Conservation (phyloP, 1,140 invertebrate species). For the Medauroidea extradentata region DNA sequence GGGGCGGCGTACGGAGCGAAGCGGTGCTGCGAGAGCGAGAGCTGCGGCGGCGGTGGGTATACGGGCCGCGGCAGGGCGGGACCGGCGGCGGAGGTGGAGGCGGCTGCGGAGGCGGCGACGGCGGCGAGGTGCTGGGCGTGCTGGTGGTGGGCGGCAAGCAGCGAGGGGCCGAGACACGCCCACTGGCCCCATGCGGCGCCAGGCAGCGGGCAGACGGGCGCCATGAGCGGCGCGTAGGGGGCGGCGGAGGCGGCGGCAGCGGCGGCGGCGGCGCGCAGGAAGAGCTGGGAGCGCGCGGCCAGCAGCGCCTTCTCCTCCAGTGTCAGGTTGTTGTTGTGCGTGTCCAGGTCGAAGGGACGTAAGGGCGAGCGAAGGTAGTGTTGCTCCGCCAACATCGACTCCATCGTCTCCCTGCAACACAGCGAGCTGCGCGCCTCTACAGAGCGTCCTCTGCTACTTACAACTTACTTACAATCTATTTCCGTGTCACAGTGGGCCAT, state of each 20-base stretch:
- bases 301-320: slow-evolving; percentile 71
- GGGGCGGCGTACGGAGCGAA: slow-evolving; percentile 43
- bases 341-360: slow-evolving; percentile 67
- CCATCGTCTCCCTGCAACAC: slow-evolving; percentile 68
- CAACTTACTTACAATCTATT: too few relatives aligned
- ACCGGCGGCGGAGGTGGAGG: slow-evolving; percentile 30
- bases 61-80: slow-evolving; percentile 46
- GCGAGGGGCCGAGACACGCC: slow-evolving; percentile 54
- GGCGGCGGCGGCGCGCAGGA: slow-evolving; percentile 61
- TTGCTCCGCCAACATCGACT: slow-evolving; percentile 74
- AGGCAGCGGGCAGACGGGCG: slow-evolving; percentile 43
- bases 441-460: too few relatives aligned
- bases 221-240: slow-evolving; percentile 50
- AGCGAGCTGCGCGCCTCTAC: too few relatives aligned
- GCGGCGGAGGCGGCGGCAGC: slow-evolving; percentile 50
- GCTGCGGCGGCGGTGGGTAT: slow-evolving; percentile 43
- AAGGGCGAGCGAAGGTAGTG: slow-evolving; percentile 67
- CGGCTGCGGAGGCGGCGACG: slow-evolving; percentile 31
- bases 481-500: too few relatives aligned
- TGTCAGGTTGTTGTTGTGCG: slow-evolving; percentile 63
- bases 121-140: slow-evolving; percentile 31
- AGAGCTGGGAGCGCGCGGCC: slow-evolving; percentile 61
- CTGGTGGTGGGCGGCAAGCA: slow-evolving; percentile 35
- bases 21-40: slow-evolving; percentile 39
- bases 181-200: slow-evolving; percentile 57